phyloP scores from a whole-genome alignment of 2,888 invertebrate species.

The Hesperia comma region DNA sequence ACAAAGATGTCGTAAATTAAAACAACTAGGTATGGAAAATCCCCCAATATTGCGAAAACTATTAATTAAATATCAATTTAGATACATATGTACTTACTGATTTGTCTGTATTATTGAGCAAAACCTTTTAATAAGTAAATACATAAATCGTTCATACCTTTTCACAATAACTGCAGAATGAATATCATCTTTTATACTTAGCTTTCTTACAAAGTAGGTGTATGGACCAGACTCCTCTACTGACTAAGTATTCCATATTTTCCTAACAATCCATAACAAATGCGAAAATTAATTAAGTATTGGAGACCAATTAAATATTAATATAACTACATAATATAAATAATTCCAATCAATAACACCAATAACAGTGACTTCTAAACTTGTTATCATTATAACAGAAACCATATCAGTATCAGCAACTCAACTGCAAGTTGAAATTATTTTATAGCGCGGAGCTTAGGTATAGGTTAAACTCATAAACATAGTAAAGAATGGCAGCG shows the following conservation, averaged over 20 bases:
- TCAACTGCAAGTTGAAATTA: neutral
- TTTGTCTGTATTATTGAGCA: neutral
- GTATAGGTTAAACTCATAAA: constrained; percentile 3
- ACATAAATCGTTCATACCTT: constrained; percentile 11
- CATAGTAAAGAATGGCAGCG: constrained; percentile 11
- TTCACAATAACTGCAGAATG: constrained; percentile 15
- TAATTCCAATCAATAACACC: no score
- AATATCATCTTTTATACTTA: neutral
- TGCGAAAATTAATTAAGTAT: constrained; percentile 19
- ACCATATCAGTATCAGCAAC: neutral
- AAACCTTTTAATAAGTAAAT: constrained; percentile 8
- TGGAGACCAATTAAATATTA: no score
- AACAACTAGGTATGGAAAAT: no score
- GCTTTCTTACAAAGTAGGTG: no score
- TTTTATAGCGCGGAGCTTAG: neutral
- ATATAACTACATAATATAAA: no score
- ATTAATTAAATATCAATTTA: no score
- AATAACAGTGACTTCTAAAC: neutral
- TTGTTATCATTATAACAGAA: neutral
- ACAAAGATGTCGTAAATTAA: no score
- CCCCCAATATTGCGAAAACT: no score
- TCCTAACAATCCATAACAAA: neutral
- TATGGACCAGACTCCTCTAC: no score
- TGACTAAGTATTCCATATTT: no score
- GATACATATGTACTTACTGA: no score